These are phyloP conservation scores for Proteles cristata DNA, from an alignment of 2,113 vertebrate genomes.

Conservation along the genomic window DNA sequence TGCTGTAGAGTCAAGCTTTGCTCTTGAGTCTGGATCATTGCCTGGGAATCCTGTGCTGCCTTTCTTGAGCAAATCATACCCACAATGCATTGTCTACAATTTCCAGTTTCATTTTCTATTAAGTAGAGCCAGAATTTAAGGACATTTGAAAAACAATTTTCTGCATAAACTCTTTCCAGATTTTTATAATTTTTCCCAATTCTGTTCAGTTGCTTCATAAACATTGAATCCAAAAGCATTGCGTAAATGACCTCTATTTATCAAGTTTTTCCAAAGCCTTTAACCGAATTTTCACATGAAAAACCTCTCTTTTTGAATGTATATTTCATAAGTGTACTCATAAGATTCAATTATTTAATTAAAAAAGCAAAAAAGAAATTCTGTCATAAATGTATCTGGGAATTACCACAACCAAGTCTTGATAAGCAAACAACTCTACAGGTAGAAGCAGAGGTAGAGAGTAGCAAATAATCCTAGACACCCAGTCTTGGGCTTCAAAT, in stretches of 20 bases:
- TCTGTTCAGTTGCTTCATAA: not conserved
- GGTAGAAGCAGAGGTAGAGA: not conserved
- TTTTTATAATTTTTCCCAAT: not conserved
- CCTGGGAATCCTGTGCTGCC: not conserved
- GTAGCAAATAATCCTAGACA: not conserved
- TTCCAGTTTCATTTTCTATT: not conserved
- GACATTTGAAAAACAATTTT: constrained; percentile 21
- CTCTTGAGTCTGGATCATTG: not conserved
- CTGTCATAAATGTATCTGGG: not conserved
- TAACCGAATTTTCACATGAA: not conserved
- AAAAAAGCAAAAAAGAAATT: not conserved
- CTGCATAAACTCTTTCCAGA: constrained; percentile 8
- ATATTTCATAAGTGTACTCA: not conserved
- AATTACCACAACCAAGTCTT: not conserved
- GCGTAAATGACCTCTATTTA: not conserved
- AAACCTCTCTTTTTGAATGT: not conserved
- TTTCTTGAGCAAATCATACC: not conserved
- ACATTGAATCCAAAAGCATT: not conserved
- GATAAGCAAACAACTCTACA: not conserved
- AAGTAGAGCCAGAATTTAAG: not conserved
- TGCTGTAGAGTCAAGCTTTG: not conserved
- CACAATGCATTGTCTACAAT: not conserved
- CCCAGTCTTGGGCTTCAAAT: not conserved
- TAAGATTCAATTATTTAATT: not conserved
- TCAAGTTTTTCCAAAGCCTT: constrained; percentile 3